Base-by-base conservation (phyloP, 1,140 invertebrate species). In the Nymphalis io region DNA sequence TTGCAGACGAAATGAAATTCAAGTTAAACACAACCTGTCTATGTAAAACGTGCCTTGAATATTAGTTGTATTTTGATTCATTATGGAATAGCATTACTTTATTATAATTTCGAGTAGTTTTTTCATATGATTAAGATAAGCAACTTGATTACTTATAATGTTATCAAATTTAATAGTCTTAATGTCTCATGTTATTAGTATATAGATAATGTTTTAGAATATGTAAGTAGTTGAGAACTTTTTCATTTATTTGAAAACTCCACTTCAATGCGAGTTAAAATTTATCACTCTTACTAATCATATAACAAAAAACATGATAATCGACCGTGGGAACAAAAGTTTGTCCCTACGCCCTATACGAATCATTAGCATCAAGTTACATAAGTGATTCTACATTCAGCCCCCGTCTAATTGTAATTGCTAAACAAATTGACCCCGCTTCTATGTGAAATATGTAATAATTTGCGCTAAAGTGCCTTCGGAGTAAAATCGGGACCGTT, bases 331-430 rank as follows among this genome's bases (percentile, higher is more conserved):
- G 82, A 85, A 80, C 63, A 63, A 73, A 77, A 79, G 67, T 70
- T 77, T 76, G 76, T 74, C 67, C 68, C 67, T 72, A 20, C 69
- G 71, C 78, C 76, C 80, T 80, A 73, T 60, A 67, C 68, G 67
- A 78, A 73, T 77, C 79, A 82, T 84, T 79, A 80, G 73, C 77
- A 73, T 75, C 77, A 73, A 68, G 79, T 79, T 78, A 76, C 79
- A 74, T 68, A 71, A 77, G 72, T 68, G 70, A 72, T 74, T 70
- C 70, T 63, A 65, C 73, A 68, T 76, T 63, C 61, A 59, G 65
- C 71, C 68, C 66, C 71, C 73, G 64, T 73, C 75, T 78, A 78
- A 82, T 82, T 81, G 78, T 79, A 76, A 81, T 84, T 84, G 79
- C 72, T 81, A 84, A 84, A 76, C 77, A 79, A 74, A 75, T 76